Base-by-base conservation (phyloP, 2,797 vertebrate genomes). In the Sebastes cheni region DNA sequence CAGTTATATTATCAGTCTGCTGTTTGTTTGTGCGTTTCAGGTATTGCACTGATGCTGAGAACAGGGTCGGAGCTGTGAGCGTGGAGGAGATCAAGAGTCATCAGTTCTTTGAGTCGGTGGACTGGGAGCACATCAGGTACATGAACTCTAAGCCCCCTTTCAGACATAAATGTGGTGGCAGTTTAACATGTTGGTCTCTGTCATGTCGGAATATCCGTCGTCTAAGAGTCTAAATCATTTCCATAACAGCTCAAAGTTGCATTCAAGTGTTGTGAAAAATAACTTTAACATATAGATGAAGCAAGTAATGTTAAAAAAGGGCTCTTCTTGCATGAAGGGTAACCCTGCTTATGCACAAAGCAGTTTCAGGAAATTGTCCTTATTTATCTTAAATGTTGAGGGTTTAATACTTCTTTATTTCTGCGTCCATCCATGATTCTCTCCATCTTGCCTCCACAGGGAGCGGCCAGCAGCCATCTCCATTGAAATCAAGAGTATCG, bases 41-140 rank as follows among this genome's bases (percentile, higher is more conserved):
- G 89, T 99, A 97, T 92, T 99, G 98, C 86, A 96, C 94, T 0
- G 98, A 99, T 85, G 96, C 97, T 2, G 99, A 99, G 92, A 98
- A 98, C 85, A 95, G 99, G 92, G 95, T 98, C 54, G 98, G 99
- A 67, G 97, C 98, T 23, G 96, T 93, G 67, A 97, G 96, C 29
- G 96, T 99, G 64, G 99, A 99, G 67, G 99, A 99, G 92, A 99
- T 99, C 71, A 99, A 99, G 90, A 95, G 91, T 79, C 98, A 99
- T 56, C 92, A 91, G 0, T 99, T 99, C 90, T 99, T 99, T 91
- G 98, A 99, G 95, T 96, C 96, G 0, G 98, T 99, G 23, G 99
- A 99, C 95, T 99, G 97, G 98, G 98, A 98, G 29, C 99, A 99
- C 88, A 98, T 99, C 94, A 98, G 99, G 99, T 99, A 95, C 10